Evolutionary conservation across 37 sponge, comb jelly and placozoan genomes (phyloP).

Genomic region (Halichondria panicea): DNA sequence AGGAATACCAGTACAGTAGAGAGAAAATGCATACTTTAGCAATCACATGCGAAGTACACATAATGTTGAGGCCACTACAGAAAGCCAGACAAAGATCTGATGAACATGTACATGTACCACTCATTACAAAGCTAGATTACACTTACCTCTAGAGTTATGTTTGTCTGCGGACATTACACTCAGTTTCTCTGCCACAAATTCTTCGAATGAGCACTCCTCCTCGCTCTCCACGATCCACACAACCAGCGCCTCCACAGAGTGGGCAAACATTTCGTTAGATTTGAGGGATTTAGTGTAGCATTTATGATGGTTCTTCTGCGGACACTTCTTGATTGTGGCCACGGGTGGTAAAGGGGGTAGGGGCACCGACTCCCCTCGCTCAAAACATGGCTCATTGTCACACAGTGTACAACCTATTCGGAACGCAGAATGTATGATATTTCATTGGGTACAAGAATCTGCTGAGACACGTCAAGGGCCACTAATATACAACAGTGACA

Average conservation of each 20-base stretch:
- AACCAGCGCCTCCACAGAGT: conserved; percentile 69
- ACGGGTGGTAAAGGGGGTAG: conserved; percentile 49
- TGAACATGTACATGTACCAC: too few species aligned
- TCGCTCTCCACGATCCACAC: conserved; percentile 75
- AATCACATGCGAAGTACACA: too few species aligned
- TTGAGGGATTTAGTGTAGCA: conserved; percentile 47
- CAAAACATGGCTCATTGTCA: conserved; percentile 46
- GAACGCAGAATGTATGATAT: not conserved
- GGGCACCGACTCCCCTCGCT: conserved; percentile 28
- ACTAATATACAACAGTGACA: not conserved
- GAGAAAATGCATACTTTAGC: too few species aligned
- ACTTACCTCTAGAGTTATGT: too few species aligned
- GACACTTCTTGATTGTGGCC: conserved; percentile 45
- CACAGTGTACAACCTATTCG: conserved; percentile 25
- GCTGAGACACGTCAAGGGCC: not conserved
- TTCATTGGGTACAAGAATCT: not conserved
- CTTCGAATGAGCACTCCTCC: conserved; percentile 41
- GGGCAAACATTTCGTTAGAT: conserved; percentile 49
- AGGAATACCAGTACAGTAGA: too few species aligned
- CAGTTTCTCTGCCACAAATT: conserved; percentile 3
- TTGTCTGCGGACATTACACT: too few species aligned
- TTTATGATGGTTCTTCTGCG: conserved; percentile 43
- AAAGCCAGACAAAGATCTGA: too few species aligned
- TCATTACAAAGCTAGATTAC: too few species aligned
- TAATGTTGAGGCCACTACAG: too few species aligned